Base-by-base conservation (phyloP, 1,140 invertebrate genomes). In the Phocides pigmalion region DNA sequence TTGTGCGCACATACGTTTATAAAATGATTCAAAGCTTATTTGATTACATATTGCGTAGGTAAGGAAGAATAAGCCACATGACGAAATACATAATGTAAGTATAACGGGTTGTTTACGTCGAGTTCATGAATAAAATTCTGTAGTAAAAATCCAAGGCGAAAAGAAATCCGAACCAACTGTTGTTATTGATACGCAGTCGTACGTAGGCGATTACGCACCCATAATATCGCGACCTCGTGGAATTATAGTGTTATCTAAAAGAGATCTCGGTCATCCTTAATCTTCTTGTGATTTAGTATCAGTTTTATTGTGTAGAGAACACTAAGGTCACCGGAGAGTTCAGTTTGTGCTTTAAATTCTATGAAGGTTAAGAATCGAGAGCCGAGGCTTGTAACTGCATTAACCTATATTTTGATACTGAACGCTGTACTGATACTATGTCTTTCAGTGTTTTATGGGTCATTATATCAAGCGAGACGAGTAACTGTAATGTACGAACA, bases 301-400 rank as follows among this genome's bases (percentile, higher is more conserved):
- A 46, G 70, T 67, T 61, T 72, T 76, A 67, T 72, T 79, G 65
- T 79, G 79, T 77, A 73, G 61, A 71, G 49, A 68, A 67, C 62
- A 68, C 54, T 78, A 76, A 85, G 72, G 79, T 74, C 76, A 46
- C 11, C 22, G 12, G 22, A 25, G 44, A 17, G 25, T 16, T 49
- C 15, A 51, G 20, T 47, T 47, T n/a, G 28, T 51, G 14, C n/a
- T 41, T 56, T 56, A 42, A 42, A 68, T 68, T 72, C 69, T 73
- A 58, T 65, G 79, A 83, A 83, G 79, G 77, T 81, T 72, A 81
- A 66, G 67, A 76, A 67, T 50, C 54, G 62, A 53, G 64, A 53
- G 63, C 28, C 28, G 49, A 82, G 74, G 81, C 76, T 63, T 59
- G 49, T 46, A 68, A 63, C 56, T 68, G 66, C 65, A 70, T 73